These are phyloP conservation scores for Gryllus longicercus DNA, from an alignment of 2,888 invertebrate genomes.

Conservation along the genomic window DNA sequence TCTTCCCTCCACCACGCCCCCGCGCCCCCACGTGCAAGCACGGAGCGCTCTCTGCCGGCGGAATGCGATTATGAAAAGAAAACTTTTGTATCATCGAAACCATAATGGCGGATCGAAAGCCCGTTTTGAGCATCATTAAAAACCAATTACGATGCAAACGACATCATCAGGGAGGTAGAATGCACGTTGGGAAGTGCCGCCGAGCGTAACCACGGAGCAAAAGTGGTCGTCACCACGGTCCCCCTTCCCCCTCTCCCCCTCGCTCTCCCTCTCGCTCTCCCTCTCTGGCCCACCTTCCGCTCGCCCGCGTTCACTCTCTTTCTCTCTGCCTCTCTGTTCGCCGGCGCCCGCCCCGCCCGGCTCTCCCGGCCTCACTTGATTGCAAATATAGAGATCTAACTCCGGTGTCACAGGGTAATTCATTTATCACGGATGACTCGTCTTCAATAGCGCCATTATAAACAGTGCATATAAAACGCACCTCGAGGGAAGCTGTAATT, in stretches of 20 bases:
- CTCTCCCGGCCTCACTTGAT: neutral
- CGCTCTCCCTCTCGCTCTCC: neutral
- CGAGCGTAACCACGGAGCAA: neutral
- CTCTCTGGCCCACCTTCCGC: neutral
- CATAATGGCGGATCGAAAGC: conserved; percentile 19
- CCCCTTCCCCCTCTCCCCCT: neutral
- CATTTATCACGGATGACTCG: conserved; percentile 17
- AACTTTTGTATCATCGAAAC: conserved; percentile 10
- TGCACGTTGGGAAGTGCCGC: neutral
- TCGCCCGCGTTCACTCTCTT: neutral
- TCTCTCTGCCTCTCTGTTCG: neutral
- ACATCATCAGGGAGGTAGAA: conserved; percentile 25
- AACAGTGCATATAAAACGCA: neutral
- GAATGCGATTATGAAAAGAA: neutral
- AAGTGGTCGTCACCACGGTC: neutral
- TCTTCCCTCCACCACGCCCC: neutral
- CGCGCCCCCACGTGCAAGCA: neutral
- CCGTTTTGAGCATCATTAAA: conserved; percentile 31
- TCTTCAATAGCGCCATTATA: neutral
- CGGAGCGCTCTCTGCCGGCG: neutral
- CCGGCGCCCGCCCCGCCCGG: neutral
- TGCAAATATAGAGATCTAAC: conserved; percentile 11
- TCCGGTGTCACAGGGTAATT: neutral
- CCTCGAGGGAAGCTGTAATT: conserved; percentile 18
- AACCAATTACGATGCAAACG: conserved; percentile 34